A percentile compares a stretch with the other conserved stretches of the same genome.
Evolutionary conservation across 1,140 invertebrate species (phyloP).

Genomic region (Drosophila melanogaster): Release_6_plus_ISO1_MT NT_033777.3:11059001-11059500

Average conservation of each 20-base stretch:
- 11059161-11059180: slow-evolving; percentile 36
- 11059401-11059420: no score
- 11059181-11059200: slow-evolving; percentile 29
- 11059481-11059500: background rate
- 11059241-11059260: background rate
- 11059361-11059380: no score
- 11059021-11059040: slow-evolving; percentile 31
- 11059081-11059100: slow-evolving; percentile 57
- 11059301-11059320: background rate
- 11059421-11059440: no score
- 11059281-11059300: background rate
- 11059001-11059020: slow-evolving; percentile 74
- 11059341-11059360: no score
- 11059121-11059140: slow-evolving; percentile 44
- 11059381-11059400: no score
- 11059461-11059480: background rate
- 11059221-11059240: background rate
- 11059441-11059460: no score
- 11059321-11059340: no score
- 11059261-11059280: slow-evolving; percentile 21
- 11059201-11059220: slow-evolving; percentile 16
- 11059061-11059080: slow-evolving; percentile 57
- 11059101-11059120: slow-evolving; percentile 25
- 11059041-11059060: slow-evolving; percentile 17
- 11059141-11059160: slow-evolving; percentile 74